These are phyloP conservation scores for Seira ritae DNA, from an alignment of 2,888 invertebrate genomes.

Conservation along the genomic window DNA sequence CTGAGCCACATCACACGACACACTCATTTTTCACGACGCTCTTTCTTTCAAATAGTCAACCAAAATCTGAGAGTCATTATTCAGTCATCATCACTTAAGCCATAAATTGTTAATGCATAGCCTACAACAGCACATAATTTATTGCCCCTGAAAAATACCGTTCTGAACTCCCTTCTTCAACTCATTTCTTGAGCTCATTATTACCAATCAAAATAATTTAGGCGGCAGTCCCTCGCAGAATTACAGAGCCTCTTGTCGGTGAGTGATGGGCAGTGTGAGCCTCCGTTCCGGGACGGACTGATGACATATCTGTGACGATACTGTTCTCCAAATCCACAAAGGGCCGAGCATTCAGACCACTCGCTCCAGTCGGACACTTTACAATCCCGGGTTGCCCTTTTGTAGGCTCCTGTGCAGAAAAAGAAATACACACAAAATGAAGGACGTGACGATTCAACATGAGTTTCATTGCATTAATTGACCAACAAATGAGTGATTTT, in stretches of 20 bases:
- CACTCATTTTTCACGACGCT: too few species aligned
- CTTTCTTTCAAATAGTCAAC: too few species aligned
- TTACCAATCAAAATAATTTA: slow-evolving; percentile 74
- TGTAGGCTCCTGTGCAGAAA: slow-evolving; percentile 40
- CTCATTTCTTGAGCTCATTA: not conserved
- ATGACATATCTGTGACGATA: slow-evolving; percentile 74
- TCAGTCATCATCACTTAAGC: too few species aligned
- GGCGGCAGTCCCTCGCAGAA: slow-evolving; percentile 71
- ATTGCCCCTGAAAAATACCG: too few species aligned
- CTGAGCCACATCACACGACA: too few species aligned
- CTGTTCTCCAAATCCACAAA: slow-evolving; percentile 76
- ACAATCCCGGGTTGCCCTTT: slow-evolving; percentile 68
- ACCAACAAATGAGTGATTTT: not conserved
- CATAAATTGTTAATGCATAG: too few species aligned
- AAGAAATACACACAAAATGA: slow-evolving; percentile 30
- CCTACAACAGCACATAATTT: too few species aligned
- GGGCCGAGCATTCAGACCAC: slow-evolving; percentile 74
- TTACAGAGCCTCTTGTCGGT: slow-evolving; percentile 74
- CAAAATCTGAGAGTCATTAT: too few species aligned
- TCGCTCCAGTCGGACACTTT: slow-evolving; percentile 74
- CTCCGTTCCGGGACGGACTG: slow-evolving; percentile 74
- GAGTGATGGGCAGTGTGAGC: slow-evolving; percentile 74
- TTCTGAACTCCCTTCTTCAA: too few species aligned
- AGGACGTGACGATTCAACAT: slow-evolving; percentile 24
- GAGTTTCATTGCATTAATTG: slow-evolving; percentile 6